Evolutionary conservation across 2,888 invertebrate genomes (phyloP).

Genomic region (Nymphalis polychloros): DNA sequence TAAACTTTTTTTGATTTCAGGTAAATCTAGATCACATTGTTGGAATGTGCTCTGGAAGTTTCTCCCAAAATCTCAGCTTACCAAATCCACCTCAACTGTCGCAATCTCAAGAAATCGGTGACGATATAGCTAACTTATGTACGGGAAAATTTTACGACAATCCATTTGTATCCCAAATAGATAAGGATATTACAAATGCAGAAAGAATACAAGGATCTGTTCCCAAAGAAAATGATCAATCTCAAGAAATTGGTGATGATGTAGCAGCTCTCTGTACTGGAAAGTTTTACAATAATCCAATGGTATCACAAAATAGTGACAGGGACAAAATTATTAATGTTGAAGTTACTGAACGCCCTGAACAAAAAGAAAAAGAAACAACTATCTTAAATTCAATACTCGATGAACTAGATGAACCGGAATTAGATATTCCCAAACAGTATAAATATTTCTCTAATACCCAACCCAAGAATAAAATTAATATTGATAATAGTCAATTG

Average conservation of each 20-base stretch:
- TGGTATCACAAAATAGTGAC: conserved; percentile 49
- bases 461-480: conserved; percentile 32
- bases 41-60: conserved; percentile 81
- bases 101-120: conserved; percentile 66
- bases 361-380: conserved; percentile 34
- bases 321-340: background rate
- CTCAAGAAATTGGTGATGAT: conserved; percentile 71
- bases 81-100: conserved; percentile 55
- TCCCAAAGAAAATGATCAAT: conserved; percentile 45
- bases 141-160: conserved; percentile 82
- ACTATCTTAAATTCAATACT: conserved; percentile 60
- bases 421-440: conserved; percentile 54
- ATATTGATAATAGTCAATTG: conserved; percentile 42
- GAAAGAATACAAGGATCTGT: conserved; percentile 1
- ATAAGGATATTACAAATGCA: conserved; percentile 7
- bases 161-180: conserved; percentile 54
- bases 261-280: conserved; percentile 81
- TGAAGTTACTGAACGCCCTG: background rate
- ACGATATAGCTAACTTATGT: conserved; percentile 78
- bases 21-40: conserved; percentile 76
- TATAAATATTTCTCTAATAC: conserved; percentile 58
- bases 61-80: conserved; percentile 59
- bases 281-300: conserved; percentile 75
- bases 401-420: conserved; percentile 65
- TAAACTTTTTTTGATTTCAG: conserved; percentile 45